Evolutionary conservation across 2,113 vertebrate species (phyloP), one percentile per base, ranked within the genome.

Genomic region (Tautogolabrus adspersus): DNA sequence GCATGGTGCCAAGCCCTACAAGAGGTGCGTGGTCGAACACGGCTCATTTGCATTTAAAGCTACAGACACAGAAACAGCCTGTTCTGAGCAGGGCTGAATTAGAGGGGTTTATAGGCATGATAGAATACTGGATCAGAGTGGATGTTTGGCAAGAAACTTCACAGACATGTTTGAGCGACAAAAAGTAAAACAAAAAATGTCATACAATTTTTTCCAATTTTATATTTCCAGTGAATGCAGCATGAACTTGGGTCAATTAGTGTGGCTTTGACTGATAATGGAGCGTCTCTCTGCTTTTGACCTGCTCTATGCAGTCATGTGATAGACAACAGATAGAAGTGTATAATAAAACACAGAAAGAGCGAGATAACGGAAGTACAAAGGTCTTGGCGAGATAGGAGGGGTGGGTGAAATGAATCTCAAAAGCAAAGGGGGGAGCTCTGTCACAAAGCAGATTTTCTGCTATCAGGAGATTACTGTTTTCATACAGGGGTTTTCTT

Each of bases 261-360:
- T 49, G 16, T 19, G 3, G 5, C 46, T 49, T 16, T 15, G 44
- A 5, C 10, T 54, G 66, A 74, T 73, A 58, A 77, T 54, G 57
- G 47, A 76, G 63, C 59, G 66, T 70, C n/a, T 59, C 21, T 40
- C 30, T 49, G 22, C 62, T 19, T 64, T 87, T 84, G 86, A 71
- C 79, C 86, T 76, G 85, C 30, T 61, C 85, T 83, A 70, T 38
- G 56, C 55, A 84, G 82, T 62, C 82, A 70, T 77, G 77, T 70
- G 84, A 69, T 56, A 80, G 51, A 70, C 21, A 55, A 16, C 54
- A 30, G 63, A 70, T 67, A 60, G 44, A 72, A 62, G 70, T 57
- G 58, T 52, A 65, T 23, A 22, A 37, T 51, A 55, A 65, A 66
- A 75, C 49, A 46, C 49, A 66, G 52, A 64, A 71, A 18, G 55